Evolutionary conservation across 2,113 vertebrate genomes (phyloP).

Genomic region (Tragelaphus imberbis): DNA sequence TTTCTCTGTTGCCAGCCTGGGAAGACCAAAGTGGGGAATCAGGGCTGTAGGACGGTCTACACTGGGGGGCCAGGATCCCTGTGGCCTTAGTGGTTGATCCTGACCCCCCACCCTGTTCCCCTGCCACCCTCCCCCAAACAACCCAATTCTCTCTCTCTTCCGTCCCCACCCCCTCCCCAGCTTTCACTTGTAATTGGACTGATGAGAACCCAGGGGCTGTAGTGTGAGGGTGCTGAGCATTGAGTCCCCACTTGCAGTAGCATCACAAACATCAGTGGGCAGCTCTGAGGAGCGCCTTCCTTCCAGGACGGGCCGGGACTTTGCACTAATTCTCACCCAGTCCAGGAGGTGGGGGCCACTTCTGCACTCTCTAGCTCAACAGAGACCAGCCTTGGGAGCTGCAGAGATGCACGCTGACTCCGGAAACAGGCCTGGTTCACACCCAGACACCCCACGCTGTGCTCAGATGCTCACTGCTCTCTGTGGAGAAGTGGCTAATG

Average conservation of each 20-base stretch:
- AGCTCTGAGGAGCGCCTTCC: neutral
- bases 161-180: neutral
- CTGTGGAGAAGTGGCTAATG: constrained; percentile 14
- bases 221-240: neutral
- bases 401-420: neutral
- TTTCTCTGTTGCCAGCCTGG: neutral
- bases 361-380: neutral
- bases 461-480: neutral
- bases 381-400: neutral
- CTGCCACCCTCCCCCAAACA: neutral
- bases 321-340: constrained; percentile 13
- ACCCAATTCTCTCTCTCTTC: neutral
- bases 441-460: neutral
- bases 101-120: neutral
- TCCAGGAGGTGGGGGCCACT: neutral
- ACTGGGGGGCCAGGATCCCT: neutral
- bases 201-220: neutral
- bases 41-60: neutral
- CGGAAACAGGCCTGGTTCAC: neutral
- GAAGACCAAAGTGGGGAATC: neutral
- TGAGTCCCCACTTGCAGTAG: neutral
- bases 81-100: neutral
- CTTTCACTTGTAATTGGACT: neutral
- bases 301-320: neutral
- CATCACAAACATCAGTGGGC: neutral